Evolutionary conservation across 2,888 invertebrate species (phyloP).

Genomic region (Exocentrus adspersus): DNA sequence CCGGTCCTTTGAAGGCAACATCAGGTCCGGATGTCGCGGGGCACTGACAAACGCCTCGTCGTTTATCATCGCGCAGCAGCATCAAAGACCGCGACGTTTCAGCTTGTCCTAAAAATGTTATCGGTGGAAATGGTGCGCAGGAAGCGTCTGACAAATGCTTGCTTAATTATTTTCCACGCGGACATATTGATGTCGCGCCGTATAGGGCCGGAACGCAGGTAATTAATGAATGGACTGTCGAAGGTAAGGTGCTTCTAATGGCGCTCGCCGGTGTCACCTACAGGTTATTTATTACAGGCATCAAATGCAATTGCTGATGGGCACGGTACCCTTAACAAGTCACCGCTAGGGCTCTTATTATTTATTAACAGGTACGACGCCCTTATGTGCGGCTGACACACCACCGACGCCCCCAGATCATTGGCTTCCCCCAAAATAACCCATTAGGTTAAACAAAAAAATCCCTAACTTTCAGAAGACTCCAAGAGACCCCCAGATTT

Average conservation of each 20-base stretch:
- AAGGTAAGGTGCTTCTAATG: slow-evolving; percentile 56
- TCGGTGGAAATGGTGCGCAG: slow-evolving; percentile 60
- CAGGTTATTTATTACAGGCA: slow-evolving; percentile 55
- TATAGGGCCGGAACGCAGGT: slow-evolving; percentile 44
- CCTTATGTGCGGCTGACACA: slow-evolving; percentile 30
- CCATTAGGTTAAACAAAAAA: too few relatives aligned
- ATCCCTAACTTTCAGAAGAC: too few relatives aligned
- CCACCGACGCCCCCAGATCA: slow-evolving; percentile 6
- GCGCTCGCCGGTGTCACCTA: slow-evolving; percentile 53
- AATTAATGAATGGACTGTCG: slow-evolving; percentile 56
- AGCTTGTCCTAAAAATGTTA: slow-evolving; percentile 62
- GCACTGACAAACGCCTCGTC: slow-evolving; percentile 60
- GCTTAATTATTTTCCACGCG: slow-evolving; percentile 63
- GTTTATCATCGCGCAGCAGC: slow-evolving; percentile 62
- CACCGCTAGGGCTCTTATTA: slow-evolving; percentile 33
- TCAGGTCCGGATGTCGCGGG: slow-evolving; percentile 58
- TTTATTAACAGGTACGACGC: slow-evolving; percentile 42
- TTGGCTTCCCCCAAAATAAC: too few relatives aligned
- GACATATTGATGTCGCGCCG: slow-evolving; percentile 61
- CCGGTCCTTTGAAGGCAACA: slow-evolving; percentile 27
- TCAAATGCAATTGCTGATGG: slow-evolving; percentile 56
- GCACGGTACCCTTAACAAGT: slow-evolving; percentile 52
- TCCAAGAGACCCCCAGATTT: too few relatives aligned
- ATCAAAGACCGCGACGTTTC: slow-evolving; percentile 60
- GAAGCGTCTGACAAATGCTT: slow-evolving; percentile 63